These are phyloP conservation scores for Lophotriccus pileatus DNA, from an alignment of 2,797 vertebrate genomes.

Conservation along the genomic window DNA sequence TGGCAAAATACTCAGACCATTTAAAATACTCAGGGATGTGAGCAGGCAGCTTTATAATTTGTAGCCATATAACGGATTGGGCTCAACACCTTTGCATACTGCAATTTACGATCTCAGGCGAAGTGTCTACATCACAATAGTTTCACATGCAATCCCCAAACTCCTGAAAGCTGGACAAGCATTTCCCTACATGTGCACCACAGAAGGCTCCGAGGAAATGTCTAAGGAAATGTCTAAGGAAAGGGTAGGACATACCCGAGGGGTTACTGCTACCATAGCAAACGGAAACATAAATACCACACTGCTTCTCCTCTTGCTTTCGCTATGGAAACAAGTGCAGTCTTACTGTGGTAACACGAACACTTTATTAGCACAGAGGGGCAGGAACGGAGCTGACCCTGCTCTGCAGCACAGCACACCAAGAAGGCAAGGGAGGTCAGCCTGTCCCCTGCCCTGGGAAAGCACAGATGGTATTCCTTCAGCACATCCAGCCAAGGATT, in stretches of 20 bases:
- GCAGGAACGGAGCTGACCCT: background rate
- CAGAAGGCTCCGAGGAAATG: background rate
- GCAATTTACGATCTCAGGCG: background rate
- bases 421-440: background rate
- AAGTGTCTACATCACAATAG: background rate
- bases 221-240: background rate
- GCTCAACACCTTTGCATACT: background rate
- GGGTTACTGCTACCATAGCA: conserved; percentile 20
- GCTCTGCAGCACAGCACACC: background rate
- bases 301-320: background rate
- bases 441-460: background rate
- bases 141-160: background rate
- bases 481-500: background rate
- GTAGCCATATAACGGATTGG: background rate
- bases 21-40: background rate
- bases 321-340: background rate
- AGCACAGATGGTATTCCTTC: background rate
- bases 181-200: background rate
- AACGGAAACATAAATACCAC: conserved; percentile 27
- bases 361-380: background rate
- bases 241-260: conserved; percentile 4
- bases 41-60: background rate
- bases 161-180: background rate
- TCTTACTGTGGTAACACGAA: background rate
- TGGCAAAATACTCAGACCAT: background rate